Percentiles rank a stretch among this genome's conserved stretches.
Conservation (phyloP, 2,888 invertebrate species). For the Phyllotreta striolata region DNA sequence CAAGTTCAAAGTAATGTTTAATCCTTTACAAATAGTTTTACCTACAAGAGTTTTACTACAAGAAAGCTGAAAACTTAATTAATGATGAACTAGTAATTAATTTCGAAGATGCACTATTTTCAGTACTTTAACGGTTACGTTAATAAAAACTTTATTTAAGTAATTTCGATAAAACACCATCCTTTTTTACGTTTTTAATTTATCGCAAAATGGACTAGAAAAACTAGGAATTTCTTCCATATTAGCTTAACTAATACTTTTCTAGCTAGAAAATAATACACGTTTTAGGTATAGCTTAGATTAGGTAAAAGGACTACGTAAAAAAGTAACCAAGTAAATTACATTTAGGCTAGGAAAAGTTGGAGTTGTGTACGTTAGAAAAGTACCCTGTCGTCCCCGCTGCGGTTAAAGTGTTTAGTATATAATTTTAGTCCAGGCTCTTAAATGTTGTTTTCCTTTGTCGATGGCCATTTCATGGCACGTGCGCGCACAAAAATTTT, state of each 20-base stretch:
- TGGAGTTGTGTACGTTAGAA: constrained; percentile 54
- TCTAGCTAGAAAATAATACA: constrained; percentile 53
- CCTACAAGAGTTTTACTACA: too few species aligned
- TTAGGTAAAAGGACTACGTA: constrained; percentile 46
- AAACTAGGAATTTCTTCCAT: constrained; percentile 40
- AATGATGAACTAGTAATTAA: not conserved
- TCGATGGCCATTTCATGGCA: constrained; percentile 21
- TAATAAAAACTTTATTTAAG: too few species aligned
- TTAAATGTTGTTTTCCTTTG: constrained; percentile 16
- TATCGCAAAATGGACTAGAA: constrained; percentile 40
- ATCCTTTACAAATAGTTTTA: too few species aligned
- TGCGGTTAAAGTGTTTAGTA: constrained; percentile 44
- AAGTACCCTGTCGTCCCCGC: constrained; percentile 37
- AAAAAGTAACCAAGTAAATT: constrained; percentile 41
- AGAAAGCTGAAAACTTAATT: too few species aligned
- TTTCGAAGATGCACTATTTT: not conserved
- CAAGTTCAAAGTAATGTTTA: too few species aligned
- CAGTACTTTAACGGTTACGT: constrained; percentile 8
- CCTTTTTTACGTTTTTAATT: not conserved
- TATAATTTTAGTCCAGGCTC: constrained; percentile 46
- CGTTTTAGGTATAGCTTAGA: constrained; percentile 56
- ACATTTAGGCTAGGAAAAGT: constrained; percentile 56
- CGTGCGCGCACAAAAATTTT: constrained; percentile 9
- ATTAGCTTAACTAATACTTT: constrained; percentile 49
- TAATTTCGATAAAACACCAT: too few species aligned